Base-by-base conservation (phyloP, 35 echinoderm and acorn worm genomes). In the Strongylocentrotus purpuratus region DNA sequence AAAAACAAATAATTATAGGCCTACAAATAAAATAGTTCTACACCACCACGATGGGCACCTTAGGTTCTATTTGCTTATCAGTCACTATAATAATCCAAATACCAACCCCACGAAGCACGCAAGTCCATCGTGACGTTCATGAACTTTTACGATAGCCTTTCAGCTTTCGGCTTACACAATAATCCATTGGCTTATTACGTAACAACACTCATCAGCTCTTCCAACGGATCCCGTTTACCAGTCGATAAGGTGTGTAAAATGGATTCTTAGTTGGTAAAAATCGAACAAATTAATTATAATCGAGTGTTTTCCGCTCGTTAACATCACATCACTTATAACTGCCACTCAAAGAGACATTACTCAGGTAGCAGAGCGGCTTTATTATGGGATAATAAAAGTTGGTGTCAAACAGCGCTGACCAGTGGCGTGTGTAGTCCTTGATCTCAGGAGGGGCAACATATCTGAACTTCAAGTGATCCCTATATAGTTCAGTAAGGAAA, bases 241-340 rank as follows among this genome's bases (percentile, higher is more conserved):
- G 20, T 78, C 65, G 22, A 78, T n/a, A 6, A 18, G 65, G 28
- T 28, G 28, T 78, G n/a, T n/a, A n/a, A n/a, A 78, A 78, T n/a
- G 65, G 65, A 18, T 22, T 78, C 5, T 71, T 78, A n/a, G 15
- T 78, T 78, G 20, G 65, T 7, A 7, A 28, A 78, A 78, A 46
- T 89, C 33, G 87, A 89, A 45, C 11, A 46, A 89, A 89, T 89
- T 45, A 89, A 89, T 89, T 46, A 15, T 89, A 89, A 89, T 89
- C 33, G 87, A 89, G 31, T 89, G 87, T 89, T 89, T 89, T 89
- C 87, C 31, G 87, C 33, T 89, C 45, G 87, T 89, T 89, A 89
- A 46, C 87, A 20, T 45, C 87, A 89, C 87, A 33, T 89, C 87
- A 89, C 87, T 89, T 89, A 89, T 46, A 46, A 46, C 32, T 46